Conservation (phyloP, 2,113 vertebrate genomes). For the Oncorhynchus clarkii region DNA sequence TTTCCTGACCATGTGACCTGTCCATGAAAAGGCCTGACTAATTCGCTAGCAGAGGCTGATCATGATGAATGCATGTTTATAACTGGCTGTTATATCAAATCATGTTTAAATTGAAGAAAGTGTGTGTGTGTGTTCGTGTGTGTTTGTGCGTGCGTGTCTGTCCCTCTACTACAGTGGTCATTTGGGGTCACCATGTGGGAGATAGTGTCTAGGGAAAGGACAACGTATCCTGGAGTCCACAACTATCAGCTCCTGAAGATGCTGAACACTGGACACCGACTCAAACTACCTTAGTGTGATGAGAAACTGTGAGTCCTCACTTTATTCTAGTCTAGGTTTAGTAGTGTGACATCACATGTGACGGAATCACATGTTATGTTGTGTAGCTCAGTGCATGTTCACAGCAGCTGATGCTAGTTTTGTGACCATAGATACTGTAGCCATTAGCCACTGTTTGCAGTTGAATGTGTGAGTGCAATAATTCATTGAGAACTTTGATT, state of each 20-base stretch:
- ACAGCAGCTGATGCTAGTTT: neutral
- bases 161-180: conserved; percentile 64
- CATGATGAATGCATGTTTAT: too few relatives aligned
- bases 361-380: neutral
- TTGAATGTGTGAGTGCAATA: too few relatives aligned
- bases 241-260: conserved; percentile 70
- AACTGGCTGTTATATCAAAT: too few relatives aligned
- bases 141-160: neutral
- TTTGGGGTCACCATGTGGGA: conserved; percentile 79
- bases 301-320: conserved; percentile 61
- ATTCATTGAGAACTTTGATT: too few relatives aligned
- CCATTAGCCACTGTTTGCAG: neutral
- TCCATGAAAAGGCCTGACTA: neutral
- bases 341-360: neutral
- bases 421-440: neutral
- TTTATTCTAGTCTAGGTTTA: neutral
- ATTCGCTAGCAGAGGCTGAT: too few relatives aligned
- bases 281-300: conserved; percentile 64
- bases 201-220: conserved; percentile 67
- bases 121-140: neutral
- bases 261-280: conserved; percentile 57
- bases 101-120: neutral
- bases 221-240: conserved; percentile 70
- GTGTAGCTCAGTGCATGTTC: neutral
- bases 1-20: neutral